Evolutionary conservation across 1,140 invertebrate species (phyloP).

Genomic region (Laodelphax striatellus): DNA sequence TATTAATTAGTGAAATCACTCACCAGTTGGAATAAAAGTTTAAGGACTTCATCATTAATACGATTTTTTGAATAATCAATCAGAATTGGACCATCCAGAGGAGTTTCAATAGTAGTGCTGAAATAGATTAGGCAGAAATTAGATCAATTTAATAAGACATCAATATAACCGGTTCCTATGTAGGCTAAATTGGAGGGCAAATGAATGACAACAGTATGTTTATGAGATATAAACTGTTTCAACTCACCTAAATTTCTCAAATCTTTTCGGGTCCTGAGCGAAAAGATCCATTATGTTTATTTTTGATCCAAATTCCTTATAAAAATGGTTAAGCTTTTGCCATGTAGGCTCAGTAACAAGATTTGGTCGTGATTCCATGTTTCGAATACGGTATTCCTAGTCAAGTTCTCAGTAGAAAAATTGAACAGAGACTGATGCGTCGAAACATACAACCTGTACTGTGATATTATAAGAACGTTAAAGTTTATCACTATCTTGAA

Average conservation of each 20-base stretch:
- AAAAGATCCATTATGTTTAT: conserved; percentile 71
- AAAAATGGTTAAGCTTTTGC: conserved; percentile 52
- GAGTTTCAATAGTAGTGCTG: conserved; percentile 61
- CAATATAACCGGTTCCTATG: conserved; percentile 23
- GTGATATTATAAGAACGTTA: neutral
- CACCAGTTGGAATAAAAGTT: conserved; percentile 67
- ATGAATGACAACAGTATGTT: conserved; percentile 1
- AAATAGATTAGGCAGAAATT: conserved; percentile 28
- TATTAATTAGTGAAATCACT: conserved; percentile 18
- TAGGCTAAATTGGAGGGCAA: neutral
- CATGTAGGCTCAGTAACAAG: conserved; percentile 35
- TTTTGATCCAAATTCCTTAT: conserved; percentile 47
- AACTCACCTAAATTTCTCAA: conserved; percentile 67
- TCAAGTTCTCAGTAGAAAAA: no score
- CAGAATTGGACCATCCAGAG: conserved; percentile 77
- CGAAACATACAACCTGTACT: neutral
- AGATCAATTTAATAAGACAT: neutral
- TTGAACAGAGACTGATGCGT: no score
- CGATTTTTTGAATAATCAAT: conserved; percentile 96
- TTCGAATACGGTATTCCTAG: neutral
- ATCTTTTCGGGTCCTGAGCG: conserved; percentile 57
- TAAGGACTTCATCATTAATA: conserved; percentile 63
- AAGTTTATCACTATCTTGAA: no score
- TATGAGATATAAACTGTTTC: conserved; percentile 7
- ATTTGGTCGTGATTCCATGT: conserved; percentile 34